These are phyloP conservation scores for Cheilinus undulatus DNA, from an alignment of 2,113 vertebrate species.

Conservation along the genomic window DNA sequence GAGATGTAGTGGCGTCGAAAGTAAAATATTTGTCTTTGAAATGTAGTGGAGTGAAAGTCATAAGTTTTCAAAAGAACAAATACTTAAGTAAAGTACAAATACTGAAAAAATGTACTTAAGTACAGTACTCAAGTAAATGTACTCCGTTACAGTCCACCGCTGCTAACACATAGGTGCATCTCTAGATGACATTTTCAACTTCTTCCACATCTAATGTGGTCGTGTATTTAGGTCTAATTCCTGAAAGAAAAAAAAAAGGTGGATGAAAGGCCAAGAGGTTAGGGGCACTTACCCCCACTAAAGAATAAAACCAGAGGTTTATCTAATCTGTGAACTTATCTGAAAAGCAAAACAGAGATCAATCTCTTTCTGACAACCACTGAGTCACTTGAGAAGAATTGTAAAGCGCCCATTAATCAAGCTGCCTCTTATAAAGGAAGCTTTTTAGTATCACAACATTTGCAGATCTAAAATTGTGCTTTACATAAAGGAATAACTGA, in stretches of 20 bases:
- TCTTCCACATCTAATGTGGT: too few species aligned
- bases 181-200: too few species aligned
- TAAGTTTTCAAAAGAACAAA: too few species aligned
- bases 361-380: conserved; percentile 36
- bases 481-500: background rate
- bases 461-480: background rate
- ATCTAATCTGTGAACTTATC: conserved; percentile 62
- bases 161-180: too few species aligned
- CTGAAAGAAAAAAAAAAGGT: conserved; percentile 3
- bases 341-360: conserved; percentile 45
- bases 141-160: too few species aligned
- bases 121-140: too few species aligned
- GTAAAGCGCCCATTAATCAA: conserved; percentile 21
- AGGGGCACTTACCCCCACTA: background rate
- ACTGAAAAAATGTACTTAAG: too few species aligned
- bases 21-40: too few species aligned
- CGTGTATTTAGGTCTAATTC: too few species aligned
- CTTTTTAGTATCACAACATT: background rate
- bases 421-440: background rate
- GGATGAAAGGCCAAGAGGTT: conserved; percentile 7
- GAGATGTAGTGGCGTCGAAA: too few species aligned
- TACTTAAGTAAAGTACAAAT: too few species aligned
- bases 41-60: too few species aligned
- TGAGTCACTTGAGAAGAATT: conserved; percentile 24
- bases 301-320: conserved; percentile 41